A percentile compares a stretch with the other conserved stretches of the same genome.
phyloP scores from a whole-genome alignment of 2,888 invertebrate species.

The Sphaeridia pumilis region DNA sequence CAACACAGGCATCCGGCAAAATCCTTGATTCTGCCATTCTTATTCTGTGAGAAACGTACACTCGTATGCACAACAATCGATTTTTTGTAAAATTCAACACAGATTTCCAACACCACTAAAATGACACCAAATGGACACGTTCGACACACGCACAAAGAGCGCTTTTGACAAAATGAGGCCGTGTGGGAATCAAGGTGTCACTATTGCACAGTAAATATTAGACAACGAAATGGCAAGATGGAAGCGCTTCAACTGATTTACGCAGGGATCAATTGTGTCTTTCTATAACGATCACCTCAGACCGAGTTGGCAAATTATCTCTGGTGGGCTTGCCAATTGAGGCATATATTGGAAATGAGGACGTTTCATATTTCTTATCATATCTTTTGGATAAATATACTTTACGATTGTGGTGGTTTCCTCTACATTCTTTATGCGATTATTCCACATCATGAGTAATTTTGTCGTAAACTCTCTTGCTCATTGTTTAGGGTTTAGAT shows the following conservation, averaged over 20 bases:
- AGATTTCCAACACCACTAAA: background rate
- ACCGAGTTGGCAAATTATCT: too few species aligned
- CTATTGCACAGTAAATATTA: background rate
- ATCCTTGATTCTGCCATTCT: conserved; percentile 28
- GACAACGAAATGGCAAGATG: too few species aligned
- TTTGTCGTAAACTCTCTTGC: too few species aligned
- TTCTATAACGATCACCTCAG: too few species aligned
- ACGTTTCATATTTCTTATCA: background rate
- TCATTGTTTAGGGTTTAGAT: too few species aligned
- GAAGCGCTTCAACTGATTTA: too few species aligned
- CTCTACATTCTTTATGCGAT: too few species aligned
- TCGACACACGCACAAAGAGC: background rate
- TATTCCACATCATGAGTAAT: too few species aligned
- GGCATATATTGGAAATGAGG: background rate
- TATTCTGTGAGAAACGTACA: background rate
- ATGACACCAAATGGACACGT: background rate
- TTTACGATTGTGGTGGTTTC: background rate
- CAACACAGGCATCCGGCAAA: conserved; percentile 26
- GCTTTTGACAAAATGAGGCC: background rate
- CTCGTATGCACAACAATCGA: background rate
- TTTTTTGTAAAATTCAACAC: background rate
- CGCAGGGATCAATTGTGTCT: too few species aligned
- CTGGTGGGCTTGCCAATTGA: background rate
- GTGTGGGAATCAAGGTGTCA: background rate
- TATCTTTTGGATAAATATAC: background rate